These are phyloP conservation scores for Cossypha niveicapilla DNA, from an alignment of 2,797 vertebrate genomes.

Conservation along the genomic window DNA sequence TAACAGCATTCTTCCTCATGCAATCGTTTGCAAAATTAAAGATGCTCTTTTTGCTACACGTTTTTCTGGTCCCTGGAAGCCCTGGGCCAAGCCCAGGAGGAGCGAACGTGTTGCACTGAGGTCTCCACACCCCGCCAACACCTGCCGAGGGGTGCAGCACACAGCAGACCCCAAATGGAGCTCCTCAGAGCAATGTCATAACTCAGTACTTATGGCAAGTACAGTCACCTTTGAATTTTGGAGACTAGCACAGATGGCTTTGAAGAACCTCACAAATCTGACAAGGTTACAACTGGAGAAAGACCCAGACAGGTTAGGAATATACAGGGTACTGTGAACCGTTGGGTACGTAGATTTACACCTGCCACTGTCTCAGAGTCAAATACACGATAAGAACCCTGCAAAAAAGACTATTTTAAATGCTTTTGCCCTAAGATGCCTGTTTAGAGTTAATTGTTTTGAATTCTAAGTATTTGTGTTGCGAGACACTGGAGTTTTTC, in stretches of 20 bases:
- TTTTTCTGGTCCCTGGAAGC: conserved; percentile 16
- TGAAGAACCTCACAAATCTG: conserved; percentile 52
- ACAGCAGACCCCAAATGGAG: conserved; percentile 19
- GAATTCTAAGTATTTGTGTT: not conserved
- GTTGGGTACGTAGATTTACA: not conserved
- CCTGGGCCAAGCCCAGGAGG: conserved; percentile 18
- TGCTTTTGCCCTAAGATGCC: not conserved
- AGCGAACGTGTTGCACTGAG: not conserved
- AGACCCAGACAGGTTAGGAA: conserved; percentile 56
- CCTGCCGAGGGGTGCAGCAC: not conserved
- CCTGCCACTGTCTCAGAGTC: not conserved
- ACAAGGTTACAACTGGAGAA: conserved; percentile 21
- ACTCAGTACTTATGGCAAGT: not conserved
- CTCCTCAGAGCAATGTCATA: conserved; percentile 20
- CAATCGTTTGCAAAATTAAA: conserved; percentile 5
- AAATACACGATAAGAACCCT: not conserved
- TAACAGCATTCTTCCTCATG: conserved; percentile 16
- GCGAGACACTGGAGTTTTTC: not conserved
- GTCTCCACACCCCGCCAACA: not conserved
- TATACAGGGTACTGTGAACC: conserved; percentile 8
- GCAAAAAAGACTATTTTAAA: not conserved
- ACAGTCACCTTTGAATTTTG: conserved; percentile 26
- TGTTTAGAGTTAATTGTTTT: not conserved
- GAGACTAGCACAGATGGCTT: conserved; percentile 52
- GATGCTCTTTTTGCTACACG: not conserved